Base-by-base conservation (phyloP, 2,888 invertebrate species). In the Philereme vetulata region DNA sequence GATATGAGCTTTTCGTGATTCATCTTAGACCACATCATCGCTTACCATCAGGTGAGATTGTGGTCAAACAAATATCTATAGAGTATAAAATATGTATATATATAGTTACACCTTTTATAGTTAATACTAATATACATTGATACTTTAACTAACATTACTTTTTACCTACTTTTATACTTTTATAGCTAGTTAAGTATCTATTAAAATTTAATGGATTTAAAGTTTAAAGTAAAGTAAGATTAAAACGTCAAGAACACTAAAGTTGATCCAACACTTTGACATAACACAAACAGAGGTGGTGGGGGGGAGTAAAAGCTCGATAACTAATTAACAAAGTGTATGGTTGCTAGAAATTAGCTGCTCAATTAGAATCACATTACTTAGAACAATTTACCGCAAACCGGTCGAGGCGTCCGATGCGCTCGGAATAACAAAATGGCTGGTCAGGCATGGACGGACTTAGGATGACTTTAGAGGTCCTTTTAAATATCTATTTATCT, bases 331-430 rank as follows among this genome's bases (percentile, higher is more conserved):
- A 79, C 77, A 68, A 71, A 84, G 81, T 82, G 77, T 85, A 82
- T 86, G 84, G 79, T 80, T 82, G 72, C 79, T 83, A 82, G 77
- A 83, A 88, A 90, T 92, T 90, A 90, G 87, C 81, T 79, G 89
- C 82, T 88, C 92, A 91, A 91, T 92, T 91, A 91, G 88, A 90
- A 85, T 88, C 88, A 87, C 88, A 88, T 90, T 90, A 90, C 89
- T 84, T 80, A 81, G 85, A 85, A 84, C 88, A 85, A 85, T 89
- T 88, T 88, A 87, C 89, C 86, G 88, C 85, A 88, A 88, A 90
- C 86, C 81, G 85, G 80, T 78, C 78, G 82, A 78, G 82, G 86
- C 78, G 78, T 71, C 75, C 83, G 82, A 82, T 83, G 85, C 82
- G 81, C 76, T 72, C 67, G 70, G 82, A 86, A 90, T 88, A 86